phyloP scores from a whole-genome alignment of 2,113 vertebrate genomes.

The Urocitellus parryii region DNA sequence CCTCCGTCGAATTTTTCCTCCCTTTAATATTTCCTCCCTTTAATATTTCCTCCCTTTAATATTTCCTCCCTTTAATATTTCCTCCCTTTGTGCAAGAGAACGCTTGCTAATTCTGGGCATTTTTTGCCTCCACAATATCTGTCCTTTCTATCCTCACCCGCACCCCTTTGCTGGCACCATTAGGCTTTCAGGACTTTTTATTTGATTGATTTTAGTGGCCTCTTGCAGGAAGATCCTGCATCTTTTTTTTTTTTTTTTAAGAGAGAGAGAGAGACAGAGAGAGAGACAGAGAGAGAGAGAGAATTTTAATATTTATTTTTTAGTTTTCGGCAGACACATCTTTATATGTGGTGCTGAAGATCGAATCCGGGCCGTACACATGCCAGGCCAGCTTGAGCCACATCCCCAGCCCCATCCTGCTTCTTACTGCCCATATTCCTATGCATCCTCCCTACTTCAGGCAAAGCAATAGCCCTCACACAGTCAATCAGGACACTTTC shows the following conservation, averaged over 20 bases:
- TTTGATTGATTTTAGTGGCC: background rate
- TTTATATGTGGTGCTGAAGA: no score
- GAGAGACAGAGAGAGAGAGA: no score
- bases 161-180: background rate
- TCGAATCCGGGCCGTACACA: no score
- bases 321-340: no score
- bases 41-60: background rate
- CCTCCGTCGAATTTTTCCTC: background rate
- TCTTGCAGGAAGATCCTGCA: background rate
- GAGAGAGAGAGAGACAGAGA: no score
- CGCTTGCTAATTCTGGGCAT: background rate
- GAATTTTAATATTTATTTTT: no score
- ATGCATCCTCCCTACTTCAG: background rate
- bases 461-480: background rate
- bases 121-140: background rate
- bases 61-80: no score
- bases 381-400: no score
- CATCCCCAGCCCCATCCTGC: no score
- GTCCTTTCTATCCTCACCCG: background rate
- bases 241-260: background rate
- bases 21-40: background rate
- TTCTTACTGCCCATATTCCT: background rate
- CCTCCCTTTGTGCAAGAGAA: background rate
- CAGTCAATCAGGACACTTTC: background rate
- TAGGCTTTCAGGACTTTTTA: background rate